phyloP scores from a whole-genome alignment of 2,888 invertebrate genomes.

The Cantharis flavilabris region DNA sequence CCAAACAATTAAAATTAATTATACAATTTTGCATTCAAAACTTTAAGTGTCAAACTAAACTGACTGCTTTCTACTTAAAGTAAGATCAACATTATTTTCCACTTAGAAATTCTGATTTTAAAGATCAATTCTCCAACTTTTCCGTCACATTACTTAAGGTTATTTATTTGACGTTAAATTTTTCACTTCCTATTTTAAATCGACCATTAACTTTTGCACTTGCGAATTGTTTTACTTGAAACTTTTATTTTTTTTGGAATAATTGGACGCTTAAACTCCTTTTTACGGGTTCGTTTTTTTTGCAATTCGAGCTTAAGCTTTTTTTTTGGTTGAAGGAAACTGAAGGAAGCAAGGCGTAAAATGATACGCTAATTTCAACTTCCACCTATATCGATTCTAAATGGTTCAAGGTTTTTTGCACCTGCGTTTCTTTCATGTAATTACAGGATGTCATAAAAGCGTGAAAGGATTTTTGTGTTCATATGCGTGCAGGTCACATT shows the following conservation, averaged over 20 bases:
- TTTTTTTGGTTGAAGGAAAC: constrained; percentile 10
- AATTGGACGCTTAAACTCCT: constrained; percentile 24
- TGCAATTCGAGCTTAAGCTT: not conserved
- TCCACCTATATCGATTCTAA: constrained; percentile 26
- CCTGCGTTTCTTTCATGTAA: constrained; percentile 28
- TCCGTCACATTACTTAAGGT: constrained; percentile 31
- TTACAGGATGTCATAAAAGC: constrained; percentile 21
- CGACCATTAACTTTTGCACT: constrained; percentile 31
- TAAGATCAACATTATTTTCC: constrained; percentile 42
- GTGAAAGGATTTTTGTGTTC: constrained; percentile 22
- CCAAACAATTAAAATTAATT: constrained; percentile 23
- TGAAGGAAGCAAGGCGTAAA: constrained; percentile 18
- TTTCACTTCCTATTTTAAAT: constrained; percentile 31
- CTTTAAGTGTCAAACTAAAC: constrained; percentile 27
- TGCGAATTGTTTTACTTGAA: constrained; percentile 20
- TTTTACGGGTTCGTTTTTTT: not conserved
- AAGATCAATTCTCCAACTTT: constrained; percentile 37
- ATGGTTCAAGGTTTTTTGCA: constrained; percentile 26
- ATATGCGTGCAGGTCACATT: constrained; percentile 5
- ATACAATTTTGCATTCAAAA: constrained; percentile 23
- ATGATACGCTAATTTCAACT: constrained; percentile 26
- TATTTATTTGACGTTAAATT: constrained; percentile 29
- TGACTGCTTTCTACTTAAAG: constrained; percentile 16
- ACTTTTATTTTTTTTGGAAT: not conserved
- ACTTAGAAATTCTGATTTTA: constrained; percentile 38